A percentile compares a stretch with the other conserved stretches of the same genome.
Conservation (phyloP, 2,797 vertebrate genomes). For the Squalus acanthias region DNA sequence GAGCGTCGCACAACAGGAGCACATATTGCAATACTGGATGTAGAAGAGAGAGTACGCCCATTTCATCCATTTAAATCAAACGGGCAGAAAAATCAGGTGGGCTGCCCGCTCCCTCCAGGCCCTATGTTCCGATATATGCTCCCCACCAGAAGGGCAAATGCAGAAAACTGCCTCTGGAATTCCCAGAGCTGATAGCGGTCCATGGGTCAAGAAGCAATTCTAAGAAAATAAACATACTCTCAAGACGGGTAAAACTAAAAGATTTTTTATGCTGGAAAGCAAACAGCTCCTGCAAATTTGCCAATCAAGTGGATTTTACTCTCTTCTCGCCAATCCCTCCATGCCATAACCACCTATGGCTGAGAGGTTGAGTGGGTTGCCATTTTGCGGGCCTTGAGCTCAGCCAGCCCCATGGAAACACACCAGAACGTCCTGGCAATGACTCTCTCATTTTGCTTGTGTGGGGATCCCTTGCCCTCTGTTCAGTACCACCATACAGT, state of each 20-base stretch:
- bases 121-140: background rate
- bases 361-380: background rate
- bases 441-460: too few species aligned
- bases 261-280: background rate
- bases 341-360: background rate
- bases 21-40: background rate
- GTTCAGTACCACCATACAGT: background rate
- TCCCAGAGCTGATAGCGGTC: background rate
- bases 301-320: background rate
- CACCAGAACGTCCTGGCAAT: too few species aligned
- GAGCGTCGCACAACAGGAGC: background rate
- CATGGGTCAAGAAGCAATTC: background rate
- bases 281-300: background rate
- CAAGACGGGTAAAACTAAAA: background rate
- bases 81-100: background rate
- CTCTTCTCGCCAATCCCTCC: background rate
- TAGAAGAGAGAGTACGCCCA: background rate
- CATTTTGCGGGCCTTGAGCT: background rate
- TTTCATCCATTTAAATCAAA: background rate
- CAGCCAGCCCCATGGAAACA: background rate
- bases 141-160: background rate
- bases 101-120: background rate
- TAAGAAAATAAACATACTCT: background rate
- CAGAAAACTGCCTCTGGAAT: background rate
- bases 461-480: background rate